phyloP scores from a whole-genome alignment of 30 jellyfish, hydroid and myxozoan genomes.

The Turritopsis rubra region DNA sequence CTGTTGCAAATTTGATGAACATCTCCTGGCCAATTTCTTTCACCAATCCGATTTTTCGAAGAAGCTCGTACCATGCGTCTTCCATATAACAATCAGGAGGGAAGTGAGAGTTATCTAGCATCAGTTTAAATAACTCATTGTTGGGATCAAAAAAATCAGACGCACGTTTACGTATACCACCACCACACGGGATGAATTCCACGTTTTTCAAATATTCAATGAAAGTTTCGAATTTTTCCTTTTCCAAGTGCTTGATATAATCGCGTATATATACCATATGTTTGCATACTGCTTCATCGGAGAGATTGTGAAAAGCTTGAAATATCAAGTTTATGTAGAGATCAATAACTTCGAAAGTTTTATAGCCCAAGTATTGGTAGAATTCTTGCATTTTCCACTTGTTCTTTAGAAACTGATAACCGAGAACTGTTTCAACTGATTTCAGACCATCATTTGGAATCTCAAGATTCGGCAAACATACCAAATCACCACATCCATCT shows the following conservation, averaged over 20 bases:
- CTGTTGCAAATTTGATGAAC: conserved; percentile 38
- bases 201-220: neutral
- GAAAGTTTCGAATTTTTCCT: neutral
- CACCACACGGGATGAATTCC: conserved; percentile 14
- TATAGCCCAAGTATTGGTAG: conserved; percentile 9
- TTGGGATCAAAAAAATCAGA: conserved; percentile 48
- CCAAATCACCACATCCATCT: neutral
- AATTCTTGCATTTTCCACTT: neutral
- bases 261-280: conserved; percentile 39
- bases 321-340: conserved; percentile 26
- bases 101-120: conserved; percentile 31
- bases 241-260: neutral
- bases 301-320: conserved; percentile 6
- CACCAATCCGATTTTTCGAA: conserved; percentile 30
- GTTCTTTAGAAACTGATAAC: conserved; percentile 13
- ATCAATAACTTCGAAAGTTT: neutral
- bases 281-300: conserved; percentile 6
- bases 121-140: conserved; percentile 16
- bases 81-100: conserved; percentile 35
- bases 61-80: conserved; percentile 38
- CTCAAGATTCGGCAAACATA: neutral
- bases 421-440: neutral
- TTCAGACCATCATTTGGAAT: conserved; percentile 36
- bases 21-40: conserved; percentile 12
- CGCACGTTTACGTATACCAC: conserved; percentile 18